Percentiles rank a stretch among this genome's conserved stretches.
Conservation (phyloP, 2,888 invertebrate genomes). For the Cristatella mucedo region DNA sequence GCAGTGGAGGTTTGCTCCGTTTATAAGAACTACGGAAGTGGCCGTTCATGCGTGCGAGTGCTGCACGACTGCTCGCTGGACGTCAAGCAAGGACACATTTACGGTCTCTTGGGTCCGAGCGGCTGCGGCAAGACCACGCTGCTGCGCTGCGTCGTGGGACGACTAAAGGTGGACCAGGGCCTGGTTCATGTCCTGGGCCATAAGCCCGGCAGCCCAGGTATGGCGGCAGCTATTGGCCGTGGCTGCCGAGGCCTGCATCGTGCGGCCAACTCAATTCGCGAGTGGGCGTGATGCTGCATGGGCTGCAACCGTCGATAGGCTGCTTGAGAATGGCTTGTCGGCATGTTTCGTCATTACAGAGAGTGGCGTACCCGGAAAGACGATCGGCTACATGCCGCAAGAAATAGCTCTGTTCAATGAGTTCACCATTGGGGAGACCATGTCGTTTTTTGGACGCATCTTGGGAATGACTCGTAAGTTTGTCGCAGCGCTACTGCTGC, state of each 20-base stretch:
- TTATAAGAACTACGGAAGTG: too few relatives aligned
- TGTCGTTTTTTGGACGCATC: slow-evolving; percentile 91
- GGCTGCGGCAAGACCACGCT: slow-evolving; percentile 84
- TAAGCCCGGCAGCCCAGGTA: slow-evolving; percentile 69
- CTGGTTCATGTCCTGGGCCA: slow-evolving; percentile 78
- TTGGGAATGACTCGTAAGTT: slow-evolving; percentile 58
- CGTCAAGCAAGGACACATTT: slow-evolving; percentile 52
- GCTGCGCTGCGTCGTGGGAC: slow-evolving; percentile 75
- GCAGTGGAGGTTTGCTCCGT: too few relatives aligned
- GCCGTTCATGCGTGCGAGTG: too few relatives aligned
- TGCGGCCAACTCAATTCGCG: too few relatives aligned
- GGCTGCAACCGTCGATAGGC: too few relatives aligned
- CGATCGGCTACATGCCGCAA: slow-evolving; percentile 90
- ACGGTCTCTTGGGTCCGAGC: slow-evolving; percentile 80
- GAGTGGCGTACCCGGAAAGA: slow-evolving; percentile 67
- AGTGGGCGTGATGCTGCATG: too few relatives aligned
- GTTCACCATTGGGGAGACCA: slow-evolving; percentile 80
- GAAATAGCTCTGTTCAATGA: slow-evolving; percentile 35
- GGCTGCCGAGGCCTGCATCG: too few relatives aligned
- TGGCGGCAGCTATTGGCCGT: too few relatives aligned
- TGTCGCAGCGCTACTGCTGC: slow-evolving; percentile 21
- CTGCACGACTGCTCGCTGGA: too few relatives aligned
- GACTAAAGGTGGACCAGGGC: slow-evolving; percentile 66
- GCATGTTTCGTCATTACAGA: too few relatives aligned
- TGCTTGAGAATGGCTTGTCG: too few relatives aligned